phyloP scores from a whole-genome alignment of 2,113 vertebrate species.

The Trochalopteron elliotii region DNA sequence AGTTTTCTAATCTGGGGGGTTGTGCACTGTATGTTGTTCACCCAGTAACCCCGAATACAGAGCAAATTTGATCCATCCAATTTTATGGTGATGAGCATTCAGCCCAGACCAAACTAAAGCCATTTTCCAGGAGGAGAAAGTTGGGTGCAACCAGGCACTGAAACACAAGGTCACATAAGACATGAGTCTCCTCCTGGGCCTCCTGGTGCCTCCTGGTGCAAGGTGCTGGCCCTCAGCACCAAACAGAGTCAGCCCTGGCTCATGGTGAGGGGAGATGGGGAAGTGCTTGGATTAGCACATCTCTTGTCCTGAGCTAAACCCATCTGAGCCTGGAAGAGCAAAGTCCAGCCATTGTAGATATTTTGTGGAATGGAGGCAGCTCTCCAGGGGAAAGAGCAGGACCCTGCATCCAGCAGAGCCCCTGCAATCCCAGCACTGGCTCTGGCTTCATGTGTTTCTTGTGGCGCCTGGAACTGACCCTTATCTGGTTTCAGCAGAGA shows the following conservation, averaged over 20 bases:
- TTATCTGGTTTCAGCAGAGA: neutral
- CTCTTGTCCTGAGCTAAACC: neutral
- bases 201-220: neutral
- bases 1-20: neutral
- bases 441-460: neutral
- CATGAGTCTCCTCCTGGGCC: neutral
- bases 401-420: neutral
- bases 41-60: neutral
- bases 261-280: fast-evolving
- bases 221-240: neutral
- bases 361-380: neutral
- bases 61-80: neutral
- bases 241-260: neutral
- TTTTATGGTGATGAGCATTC: neutral
- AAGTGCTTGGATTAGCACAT: neutral
- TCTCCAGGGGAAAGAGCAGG: fast-evolving
- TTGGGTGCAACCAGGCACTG: neutral
- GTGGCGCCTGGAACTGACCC: neutral
- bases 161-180: neutral
- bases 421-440: neutral
- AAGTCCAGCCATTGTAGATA: fast-evolving
- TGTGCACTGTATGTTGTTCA: neutral
- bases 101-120: neutral
- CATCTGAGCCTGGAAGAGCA: neutral
- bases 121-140: fast-evolving